Percentiles rank a stretch among this genome's conserved stretches.
Conservation (phyloP, 2,888 invertebrate genomes). For the Euclidia mi region DNA sequence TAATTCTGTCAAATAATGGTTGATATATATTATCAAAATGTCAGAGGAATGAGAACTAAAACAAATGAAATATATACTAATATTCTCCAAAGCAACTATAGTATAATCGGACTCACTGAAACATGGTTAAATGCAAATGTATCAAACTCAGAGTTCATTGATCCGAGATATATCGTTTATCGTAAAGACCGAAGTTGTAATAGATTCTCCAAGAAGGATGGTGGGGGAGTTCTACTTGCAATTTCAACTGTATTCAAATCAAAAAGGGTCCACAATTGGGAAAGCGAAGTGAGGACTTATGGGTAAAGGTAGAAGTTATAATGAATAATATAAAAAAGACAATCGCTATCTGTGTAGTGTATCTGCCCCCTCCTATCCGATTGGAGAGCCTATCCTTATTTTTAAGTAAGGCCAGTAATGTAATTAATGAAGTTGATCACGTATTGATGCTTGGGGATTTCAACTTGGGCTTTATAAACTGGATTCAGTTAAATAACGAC, state of each 20-base stretch:
- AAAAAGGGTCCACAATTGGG: conserved; percentile 6
- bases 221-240: not conserved
- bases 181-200: not conserved
- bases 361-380: conserved; percentile 19
- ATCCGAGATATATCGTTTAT: not conserved
- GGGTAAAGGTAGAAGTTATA: conserved; percentile 16
- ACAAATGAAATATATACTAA: too few relatives aligned
- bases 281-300: conserved; percentile 19
- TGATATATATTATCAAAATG: too few relatives aligned
- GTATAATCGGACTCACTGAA: too few relatives aligned
- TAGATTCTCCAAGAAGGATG: not conserved
- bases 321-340: not conserved
- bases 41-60: too few relatives aligned
- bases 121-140: too few relatives aligned
- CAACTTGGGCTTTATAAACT: conserved; percentile 14
- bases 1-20: too few relatives aligned
- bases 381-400: conserved; percentile 3
- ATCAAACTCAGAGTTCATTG: too few relatives aligned
- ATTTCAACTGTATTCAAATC: not conserved
- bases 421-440: conserved; percentile 3
- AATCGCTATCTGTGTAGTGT: not conserved
- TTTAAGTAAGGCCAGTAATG: conserved; percentile 6
- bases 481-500: conserved; percentile 2
- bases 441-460: conserved; percentile 21
- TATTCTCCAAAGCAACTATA: too few relatives aligned